Evolutionary conservation across 2,888 invertebrate species (phyloP).

Genomic region (Platycnemis pennipes): DNA sequence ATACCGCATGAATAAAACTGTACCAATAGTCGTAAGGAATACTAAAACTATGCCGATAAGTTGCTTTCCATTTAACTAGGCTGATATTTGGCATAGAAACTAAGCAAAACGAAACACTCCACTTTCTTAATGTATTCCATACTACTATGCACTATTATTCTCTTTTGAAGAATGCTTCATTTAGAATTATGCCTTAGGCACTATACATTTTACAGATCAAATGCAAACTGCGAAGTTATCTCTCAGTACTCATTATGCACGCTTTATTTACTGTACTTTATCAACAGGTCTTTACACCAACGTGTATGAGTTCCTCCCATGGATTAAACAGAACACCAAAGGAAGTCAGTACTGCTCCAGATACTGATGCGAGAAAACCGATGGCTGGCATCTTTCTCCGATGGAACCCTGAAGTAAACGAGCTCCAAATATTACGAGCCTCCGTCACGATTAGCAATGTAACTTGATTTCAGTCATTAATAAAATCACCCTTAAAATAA

Average conservation of each 20-base stretch:
- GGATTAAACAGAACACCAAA: conserved; percentile 31
- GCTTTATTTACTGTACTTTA: too few relatives aligned
- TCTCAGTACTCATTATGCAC: too few relatives aligned
- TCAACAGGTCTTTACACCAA: conserved; percentile 40
- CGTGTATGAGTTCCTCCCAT: conserved; percentile 50
- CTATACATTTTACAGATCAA: neutral
- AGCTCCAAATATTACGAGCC: neutral
- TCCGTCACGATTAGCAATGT: neutral
- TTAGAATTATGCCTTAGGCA: neutral
- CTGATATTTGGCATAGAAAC: too few relatives aligned
- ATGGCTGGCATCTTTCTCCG: neutral
- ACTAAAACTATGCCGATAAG: too few relatives aligned
- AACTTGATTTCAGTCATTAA: neutral
- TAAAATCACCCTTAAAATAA: neutral
- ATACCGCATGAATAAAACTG: too few relatives aligned
- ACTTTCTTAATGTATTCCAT: too few relatives aligned
- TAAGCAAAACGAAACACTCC: too few relatives aligned
- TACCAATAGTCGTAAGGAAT: too few relatives aligned
- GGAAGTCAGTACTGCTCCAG: neutral
- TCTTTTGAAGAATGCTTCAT: neutral
- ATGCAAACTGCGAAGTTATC: neutral
- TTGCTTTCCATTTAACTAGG: too few relatives aligned
- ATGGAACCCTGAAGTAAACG: neutral
- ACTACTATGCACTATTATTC: neutral
- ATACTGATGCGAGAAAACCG: neutral